Base-by-base conservation (phyloP, 2,113 vertebrate genomes). In the Plecturocebus donacophilus region DNA sequence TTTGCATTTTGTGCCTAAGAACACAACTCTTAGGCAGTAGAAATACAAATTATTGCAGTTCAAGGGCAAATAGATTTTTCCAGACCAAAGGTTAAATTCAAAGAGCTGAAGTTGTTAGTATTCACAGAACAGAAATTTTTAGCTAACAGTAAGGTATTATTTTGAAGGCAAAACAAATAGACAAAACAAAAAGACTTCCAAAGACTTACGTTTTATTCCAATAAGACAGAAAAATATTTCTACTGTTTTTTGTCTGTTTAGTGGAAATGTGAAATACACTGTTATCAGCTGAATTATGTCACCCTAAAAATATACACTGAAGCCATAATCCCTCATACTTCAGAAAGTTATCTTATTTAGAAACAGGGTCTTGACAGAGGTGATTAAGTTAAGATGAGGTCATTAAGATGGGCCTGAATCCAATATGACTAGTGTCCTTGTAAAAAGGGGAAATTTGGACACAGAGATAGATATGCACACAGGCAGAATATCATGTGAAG, bases 31-130 rank as follows among this genome's bases (percentile, higher is more conserved):
- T 52, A 47, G 40, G 45, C 20, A 30, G 40, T 4, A 68, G 73
- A 89, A 96, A 91, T 56, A 90, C 32, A 88, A 90, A 70, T 40
- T 40, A 42, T 3, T 70, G 16, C 64, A n/a, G 8, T 75, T 79
- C 7, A 83, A 71, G 35, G 87, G 83, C 14, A 93, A 96, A 89
- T 42, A 76, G 21, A 86, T 76, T 93, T 95, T 95, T 93, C 23
- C 40, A 38, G 17, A 89, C 40, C 75, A 76, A 79, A 88, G 58
- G 47, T 83, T 75, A 84, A 89, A 75, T 35, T n/a, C n/a, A 61
- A 79, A 94, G 64, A 87, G 12, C 71, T 77, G 47, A 91, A 68
- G 66, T n/a, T 94, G 42, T 84, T 92, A 68, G 52, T 76, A 73
- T 47, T 91, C 70, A 80, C 54, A 95, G 40, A 70, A 81, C 30